phyloP scores from a whole-genome alignment of 2,113 vertebrate genomes.

The Glareola pratincola region DNA sequence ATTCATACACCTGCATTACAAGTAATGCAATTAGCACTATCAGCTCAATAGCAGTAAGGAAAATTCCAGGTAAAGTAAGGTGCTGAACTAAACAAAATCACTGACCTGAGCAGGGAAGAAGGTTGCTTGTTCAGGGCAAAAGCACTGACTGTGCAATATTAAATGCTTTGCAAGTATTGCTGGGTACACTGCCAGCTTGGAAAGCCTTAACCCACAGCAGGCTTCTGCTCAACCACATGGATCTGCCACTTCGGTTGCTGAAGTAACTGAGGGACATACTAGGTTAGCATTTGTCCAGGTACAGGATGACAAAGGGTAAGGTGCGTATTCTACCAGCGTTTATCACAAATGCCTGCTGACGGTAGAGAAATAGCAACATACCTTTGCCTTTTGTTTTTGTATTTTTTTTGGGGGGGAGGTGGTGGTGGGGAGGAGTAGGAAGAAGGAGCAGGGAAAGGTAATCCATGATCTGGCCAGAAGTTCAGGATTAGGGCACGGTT shows the following conservation, averaged over 20 bases:
- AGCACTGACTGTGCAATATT: background rate
- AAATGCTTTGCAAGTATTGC: background rate
- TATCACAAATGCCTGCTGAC: background rate
- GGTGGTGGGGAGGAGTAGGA: accelerated
- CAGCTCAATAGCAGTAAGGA: background rate
- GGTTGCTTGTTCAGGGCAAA: background rate
- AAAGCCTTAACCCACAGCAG: background rate
- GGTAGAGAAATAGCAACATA: background rate
- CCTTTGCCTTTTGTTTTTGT: background rate
- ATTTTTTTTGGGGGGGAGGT: accelerated
- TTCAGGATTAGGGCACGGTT: background rate
- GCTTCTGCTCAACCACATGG: background rate
- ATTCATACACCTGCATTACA: background rate
- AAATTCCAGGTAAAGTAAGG: background rate
- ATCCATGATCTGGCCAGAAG: background rate
- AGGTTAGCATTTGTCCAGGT: background rate
- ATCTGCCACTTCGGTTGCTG: background rate
- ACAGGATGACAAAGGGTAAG: background rate
- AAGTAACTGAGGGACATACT: background rate
- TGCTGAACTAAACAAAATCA: background rate
- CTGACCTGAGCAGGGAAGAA: background rate
- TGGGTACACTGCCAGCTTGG: background rate
- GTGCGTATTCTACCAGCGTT: background rate
- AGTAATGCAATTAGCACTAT: background rate
- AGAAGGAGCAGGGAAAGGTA: background rate